Evolutionary conservation across 2,797 vertebrate species (phyloP), one percentile per base, ranked within the genome.

Genomic region (Podarcis lilfordi): DNA sequence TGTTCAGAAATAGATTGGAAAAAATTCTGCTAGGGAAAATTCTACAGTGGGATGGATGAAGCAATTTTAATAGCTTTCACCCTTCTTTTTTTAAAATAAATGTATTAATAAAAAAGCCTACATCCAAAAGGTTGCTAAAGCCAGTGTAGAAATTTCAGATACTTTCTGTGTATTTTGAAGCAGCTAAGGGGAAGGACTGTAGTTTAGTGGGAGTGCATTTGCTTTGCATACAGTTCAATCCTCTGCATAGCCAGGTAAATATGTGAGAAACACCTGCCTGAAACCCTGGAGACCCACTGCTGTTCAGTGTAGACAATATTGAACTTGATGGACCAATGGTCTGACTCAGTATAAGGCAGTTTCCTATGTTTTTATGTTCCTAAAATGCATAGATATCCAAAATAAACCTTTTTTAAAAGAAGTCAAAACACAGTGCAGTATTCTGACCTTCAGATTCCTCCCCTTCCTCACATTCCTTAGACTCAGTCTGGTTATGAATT

Each of bases 21-120:
- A 91, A 94, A 88, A 88, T 90, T 86, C 37, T 85, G 50, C 76
- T 89, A 21, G 74, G 74, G 91, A 86, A 92, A 66, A 89, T 92
- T 77, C 91, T 92, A 86, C 29, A 35, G 32, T 66, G 59, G 86
- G 79, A 82, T 45, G 64, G 76, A 86, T 86, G 85, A 72, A 78
- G 29, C 71, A 19, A 43, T 50, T 64, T 82, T 61, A 71, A 77
- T 89, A 72, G 35, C 5, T 76, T 85, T 75, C 64, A 85, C 80
- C 55, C 77, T 50, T 66, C 55, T 40, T 82, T 64, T 37, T 76
- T 50, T 4, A 50, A 50, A 80, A 82, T 59, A 77, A 32, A 8
- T 29, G 45, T 50, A 27, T 78, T 61, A 37, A 45, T 29, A 4
- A n/a, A 17, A 21, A 66, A 76, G 19, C 3, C 13, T 82, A 17